Percentiles rank a stretch among this genome's conserved stretches.
These are phyloP conservation scores for Graptemys geographica DNA, from an alignment of 2,797 vertebrate species.

Conservation along the genomic window DNA sequence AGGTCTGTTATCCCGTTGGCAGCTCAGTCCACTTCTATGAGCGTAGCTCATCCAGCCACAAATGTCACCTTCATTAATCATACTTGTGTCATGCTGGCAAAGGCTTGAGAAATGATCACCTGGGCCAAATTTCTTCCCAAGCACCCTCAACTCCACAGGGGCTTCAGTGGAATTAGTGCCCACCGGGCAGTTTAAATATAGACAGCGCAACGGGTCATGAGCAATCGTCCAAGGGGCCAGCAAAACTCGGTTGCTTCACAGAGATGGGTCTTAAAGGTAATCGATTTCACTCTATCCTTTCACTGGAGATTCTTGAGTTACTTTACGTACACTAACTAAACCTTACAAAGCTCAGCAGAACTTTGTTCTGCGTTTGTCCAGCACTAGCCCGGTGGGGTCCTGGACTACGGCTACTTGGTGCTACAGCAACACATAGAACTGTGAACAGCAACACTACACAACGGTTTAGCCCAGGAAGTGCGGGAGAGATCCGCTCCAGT, in stretches of 20 bases:
- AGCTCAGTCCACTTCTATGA: neutral
- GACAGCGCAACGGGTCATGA: neutral
- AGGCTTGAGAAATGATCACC: neutral
- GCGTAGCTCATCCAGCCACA: constrained; percentile 11
- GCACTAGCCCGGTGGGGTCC: neutral
- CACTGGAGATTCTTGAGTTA: neutral
- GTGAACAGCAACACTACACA: neutral
- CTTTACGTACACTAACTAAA: neutral
- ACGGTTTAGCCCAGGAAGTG: neutral
- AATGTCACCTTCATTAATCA: constrained; percentile 14
- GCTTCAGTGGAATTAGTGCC: neutral
- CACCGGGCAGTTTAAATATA: neutral
- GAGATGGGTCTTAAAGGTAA: neutral
- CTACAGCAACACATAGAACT: neutral
- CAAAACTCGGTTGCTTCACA: neutral
- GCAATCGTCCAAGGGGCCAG: neutral
- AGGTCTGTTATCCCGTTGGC: neutral
- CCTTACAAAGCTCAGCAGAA: neutral
- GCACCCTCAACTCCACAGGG: neutral
- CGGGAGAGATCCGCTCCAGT: neutral
- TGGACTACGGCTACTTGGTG: neutral
- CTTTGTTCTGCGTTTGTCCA: neutral
- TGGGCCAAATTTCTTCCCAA: neutral
- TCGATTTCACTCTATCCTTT: neutral
- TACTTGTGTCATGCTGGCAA: neutral